Evolutionary conservation across 2,888 invertebrate species (phyloP).

Genomic region (Lasioglossum zephyrum): DNA sequence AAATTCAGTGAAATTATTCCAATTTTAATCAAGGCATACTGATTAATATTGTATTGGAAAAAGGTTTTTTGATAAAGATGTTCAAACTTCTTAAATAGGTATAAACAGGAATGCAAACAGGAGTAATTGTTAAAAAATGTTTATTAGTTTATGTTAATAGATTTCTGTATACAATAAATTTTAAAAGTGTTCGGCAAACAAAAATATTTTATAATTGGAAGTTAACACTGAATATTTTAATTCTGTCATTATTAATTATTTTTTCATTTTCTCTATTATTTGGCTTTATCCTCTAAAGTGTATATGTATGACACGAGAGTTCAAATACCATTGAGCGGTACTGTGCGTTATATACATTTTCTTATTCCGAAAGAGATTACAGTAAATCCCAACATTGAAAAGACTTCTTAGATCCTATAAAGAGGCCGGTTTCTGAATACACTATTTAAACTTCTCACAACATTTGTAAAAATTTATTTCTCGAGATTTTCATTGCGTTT

Average conservation of each 20-base stretch:
- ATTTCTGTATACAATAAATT: neutral
- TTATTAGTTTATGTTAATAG: neutral
- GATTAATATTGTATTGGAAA: neutral
- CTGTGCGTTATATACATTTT: neutral
- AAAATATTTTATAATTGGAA: neutral
- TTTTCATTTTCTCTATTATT: neutral
- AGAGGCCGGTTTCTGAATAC: neutral
- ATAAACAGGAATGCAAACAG: neutral
- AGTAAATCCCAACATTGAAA: slow-evolving; percentile 4
- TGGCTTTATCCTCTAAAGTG: neutral
- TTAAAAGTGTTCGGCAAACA: neutral
- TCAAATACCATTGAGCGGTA: neutral
- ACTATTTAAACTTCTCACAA: neutral
- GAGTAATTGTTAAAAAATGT: neutral
- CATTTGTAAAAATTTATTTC: neutral
- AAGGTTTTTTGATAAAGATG: neutral
- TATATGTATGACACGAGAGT: neutral
- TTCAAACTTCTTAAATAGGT: neutral
- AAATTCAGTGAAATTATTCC: neutral
- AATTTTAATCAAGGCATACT: neutral
- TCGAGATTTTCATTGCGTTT: neutral
- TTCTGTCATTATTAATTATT: neutral
- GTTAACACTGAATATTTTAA: neutral
- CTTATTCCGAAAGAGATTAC: slow-evolving; percentile 1
- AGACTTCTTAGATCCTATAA: slow-evolving; percentile 2